Evolutionary conservation across 2,888 invertebrate species (phyloP).

Genomic region (Mesorhabditis spiculigera): DNA sequence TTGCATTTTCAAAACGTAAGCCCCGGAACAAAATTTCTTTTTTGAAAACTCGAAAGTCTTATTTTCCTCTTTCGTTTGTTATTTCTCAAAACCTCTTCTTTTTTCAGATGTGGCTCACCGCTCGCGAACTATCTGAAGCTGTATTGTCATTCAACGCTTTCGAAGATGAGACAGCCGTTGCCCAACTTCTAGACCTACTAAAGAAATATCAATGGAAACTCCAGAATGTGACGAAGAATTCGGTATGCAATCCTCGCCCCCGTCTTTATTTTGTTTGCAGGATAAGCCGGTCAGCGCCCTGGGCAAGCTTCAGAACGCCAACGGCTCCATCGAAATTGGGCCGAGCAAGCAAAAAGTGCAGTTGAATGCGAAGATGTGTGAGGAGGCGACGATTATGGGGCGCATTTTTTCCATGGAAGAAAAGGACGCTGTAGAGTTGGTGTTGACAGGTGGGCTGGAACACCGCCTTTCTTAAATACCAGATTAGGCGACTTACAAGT

Average conservation of each 20-base stretch:
- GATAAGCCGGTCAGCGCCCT: neutral
- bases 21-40: too few species aligned
- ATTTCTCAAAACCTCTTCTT: neutral
- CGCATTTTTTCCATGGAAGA: constrained; percentile 35
- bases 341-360: neutral
- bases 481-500: constrained; percentile 34
- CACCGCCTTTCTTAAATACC: neutral
- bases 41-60: too few species aligned
- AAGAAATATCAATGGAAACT: constrained; percentile 17
- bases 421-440: constrained; percentile 33
- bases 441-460: constrained; percentile 28
- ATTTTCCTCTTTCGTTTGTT: neutral
- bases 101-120: constrained; percentile 23
- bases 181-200: constrained; percentile 8
- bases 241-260: constrained; percentile 13
- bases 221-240: constrained; percentile 18
- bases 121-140: constrained; percentile 19
- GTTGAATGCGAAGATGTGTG: constrained; percentile 20
- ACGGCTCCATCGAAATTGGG: neutral
- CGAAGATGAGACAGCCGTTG: constrained; percentile 14
- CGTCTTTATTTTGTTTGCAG: neutral
- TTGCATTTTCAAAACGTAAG: too few species aligned
- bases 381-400: constrained; percentile 30
- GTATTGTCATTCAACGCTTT: constrained; percentile 14
- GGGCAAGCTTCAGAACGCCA: neutral